Evolutionary conservation across 1,140 invertebrate genomes (phyloP).

Genomic region (Leptonema lineaticorne): DNA sequence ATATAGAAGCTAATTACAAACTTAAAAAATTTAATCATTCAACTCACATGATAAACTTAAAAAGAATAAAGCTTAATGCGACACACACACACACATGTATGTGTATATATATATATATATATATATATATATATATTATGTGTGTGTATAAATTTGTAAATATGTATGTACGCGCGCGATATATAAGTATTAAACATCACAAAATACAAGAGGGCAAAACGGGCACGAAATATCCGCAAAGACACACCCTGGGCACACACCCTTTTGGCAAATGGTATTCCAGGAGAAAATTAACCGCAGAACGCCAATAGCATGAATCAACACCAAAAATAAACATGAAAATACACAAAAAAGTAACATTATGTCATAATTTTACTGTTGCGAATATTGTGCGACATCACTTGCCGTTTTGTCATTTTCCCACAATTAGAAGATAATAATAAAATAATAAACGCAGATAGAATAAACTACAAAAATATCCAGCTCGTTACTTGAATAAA

Average conservation of each 20-base stretch:
- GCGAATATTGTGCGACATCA: too few species aligned
- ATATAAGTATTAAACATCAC: background rate
- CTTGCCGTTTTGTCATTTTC: background rate
- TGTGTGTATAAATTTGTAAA: background rate
- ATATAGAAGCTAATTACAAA: too few species aligned
- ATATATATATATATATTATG: background rate
- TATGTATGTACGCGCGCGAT: background rate
- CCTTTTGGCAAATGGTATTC: conserved; percentile 17
- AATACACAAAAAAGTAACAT: background rate
- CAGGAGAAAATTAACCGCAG: conserved; percentile 5
- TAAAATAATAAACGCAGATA: too few species aligned
- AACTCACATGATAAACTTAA: too few species aligned
- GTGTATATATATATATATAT: background rate
- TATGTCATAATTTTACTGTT: conserved; percentile 2
- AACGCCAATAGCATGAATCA: conserved; percentile 3
- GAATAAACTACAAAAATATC: too few species aligned
- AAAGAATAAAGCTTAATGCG: background rate
- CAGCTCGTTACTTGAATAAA: too few species aligned
- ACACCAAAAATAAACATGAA: conserved; percentile 6
- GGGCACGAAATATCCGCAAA: conserved; percentile 2
- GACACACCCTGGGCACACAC: conserved; percentile 15
- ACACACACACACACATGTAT: background rate
- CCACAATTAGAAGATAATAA: too few species aligned
- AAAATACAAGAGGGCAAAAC: background rate
- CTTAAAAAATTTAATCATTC: too few species aligned